Evolutionary conservation across 2,113 vertebrate genomes (phyloP).

Genomic region (Leucoraja erinaceus): DNA sequence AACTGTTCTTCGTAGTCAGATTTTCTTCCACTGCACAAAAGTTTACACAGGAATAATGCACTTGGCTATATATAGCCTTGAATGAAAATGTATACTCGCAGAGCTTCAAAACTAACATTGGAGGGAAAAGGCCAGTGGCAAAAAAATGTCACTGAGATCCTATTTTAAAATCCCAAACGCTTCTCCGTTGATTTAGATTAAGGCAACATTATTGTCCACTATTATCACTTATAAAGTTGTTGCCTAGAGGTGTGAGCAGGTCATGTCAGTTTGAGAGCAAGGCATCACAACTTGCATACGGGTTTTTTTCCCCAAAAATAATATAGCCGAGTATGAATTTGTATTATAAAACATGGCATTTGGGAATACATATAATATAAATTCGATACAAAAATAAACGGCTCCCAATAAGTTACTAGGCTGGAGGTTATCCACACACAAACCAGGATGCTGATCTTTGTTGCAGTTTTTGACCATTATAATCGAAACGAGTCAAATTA

Average conservation of each 20-base stretch:
- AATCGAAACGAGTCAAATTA: neutral
- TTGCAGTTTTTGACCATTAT: neutral
- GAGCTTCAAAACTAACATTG: neutral
- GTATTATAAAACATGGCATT: neutral
- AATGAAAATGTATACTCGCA: neutral
- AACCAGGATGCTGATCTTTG: neutral
- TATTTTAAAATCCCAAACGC: too few species aligned
- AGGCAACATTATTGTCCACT: neutral
- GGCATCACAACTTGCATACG: neutral
- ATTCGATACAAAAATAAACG: neutral
- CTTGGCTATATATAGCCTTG: neutral
- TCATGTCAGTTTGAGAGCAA: neutral
- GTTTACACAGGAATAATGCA: neutral
- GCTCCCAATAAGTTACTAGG: neutral
- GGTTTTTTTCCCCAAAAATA: neutral
- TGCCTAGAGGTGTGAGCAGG: neutral
- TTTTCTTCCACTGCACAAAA: neutral
- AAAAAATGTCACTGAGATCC: too few species aligned
- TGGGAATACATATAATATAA: neutral
- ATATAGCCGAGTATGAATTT: neutral
- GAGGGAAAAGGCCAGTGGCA: neutral
- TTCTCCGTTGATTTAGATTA: too few species aligned
- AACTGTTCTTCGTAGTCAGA: conserved; percentile 2
- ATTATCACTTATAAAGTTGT: neutral
- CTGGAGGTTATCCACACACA: neutral